Conservation (phyloP, 1,140 invertebrate genomes). For the Oscheius sp. region DNA sequence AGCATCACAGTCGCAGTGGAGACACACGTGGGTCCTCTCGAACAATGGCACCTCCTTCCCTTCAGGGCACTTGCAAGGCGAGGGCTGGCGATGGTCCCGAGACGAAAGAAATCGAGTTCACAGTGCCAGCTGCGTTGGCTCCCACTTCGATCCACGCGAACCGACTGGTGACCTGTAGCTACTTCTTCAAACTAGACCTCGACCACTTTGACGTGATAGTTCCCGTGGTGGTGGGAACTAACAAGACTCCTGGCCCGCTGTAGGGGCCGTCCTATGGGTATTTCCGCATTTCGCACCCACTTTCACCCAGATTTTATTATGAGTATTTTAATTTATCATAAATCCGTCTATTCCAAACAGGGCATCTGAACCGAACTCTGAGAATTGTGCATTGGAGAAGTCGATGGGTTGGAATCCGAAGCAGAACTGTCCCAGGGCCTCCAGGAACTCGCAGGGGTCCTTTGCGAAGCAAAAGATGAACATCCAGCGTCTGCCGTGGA, state of each 20-base stretch:
- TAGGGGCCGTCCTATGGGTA: no score
- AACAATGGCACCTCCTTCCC: not conserved
- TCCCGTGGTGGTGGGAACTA: slow-evolving; percentile 38
- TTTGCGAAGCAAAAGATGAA: no score
- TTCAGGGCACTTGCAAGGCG: slow-evolving; percentile 41
- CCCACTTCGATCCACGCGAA: slow-evolving; percentile 43
- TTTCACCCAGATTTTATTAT: no score
- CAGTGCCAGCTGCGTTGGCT: slow-evolving; percentile 29
- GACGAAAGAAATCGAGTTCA: slow-evolving; percentile 42
- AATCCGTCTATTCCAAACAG: no score
- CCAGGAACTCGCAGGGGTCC: no score
- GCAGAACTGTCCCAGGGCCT: no score
- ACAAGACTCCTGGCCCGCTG: slow-evolving; percentile 31
- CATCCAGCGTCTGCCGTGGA: no score
- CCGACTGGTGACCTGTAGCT: slow-evolving; percentile 41
- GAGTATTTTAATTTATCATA: no score
- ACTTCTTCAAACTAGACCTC: slow-evolving; percentile 45
- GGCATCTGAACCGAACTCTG: no score
- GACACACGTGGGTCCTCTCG: slow-evolving; percentile 21
- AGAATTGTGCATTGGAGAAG: no score
- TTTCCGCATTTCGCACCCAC: no score
- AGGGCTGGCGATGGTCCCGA: slow-evolving; percentile 27
- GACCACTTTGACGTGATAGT: slow-evolving; percentile 43
- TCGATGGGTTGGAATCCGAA: no score
- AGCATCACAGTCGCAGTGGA: slow-evolving; percentile 38